Evolutionary conservation across 2,888 invertebrate species (phyloP).

Genomic region (Hypselothyrea guttata): DNA sequence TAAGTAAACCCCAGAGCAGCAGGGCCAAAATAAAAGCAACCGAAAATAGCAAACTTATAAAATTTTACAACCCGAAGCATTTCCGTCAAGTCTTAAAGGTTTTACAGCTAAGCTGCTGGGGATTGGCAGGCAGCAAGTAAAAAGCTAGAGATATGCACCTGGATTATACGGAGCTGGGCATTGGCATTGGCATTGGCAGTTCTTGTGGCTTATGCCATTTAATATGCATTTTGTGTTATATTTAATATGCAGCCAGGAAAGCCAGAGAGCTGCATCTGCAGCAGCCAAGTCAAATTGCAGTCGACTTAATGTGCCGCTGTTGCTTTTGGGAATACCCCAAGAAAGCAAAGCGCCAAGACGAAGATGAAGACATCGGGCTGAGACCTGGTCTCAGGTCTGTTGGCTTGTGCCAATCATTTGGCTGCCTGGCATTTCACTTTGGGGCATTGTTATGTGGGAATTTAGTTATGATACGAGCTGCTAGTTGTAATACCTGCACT

Average conservation of each 20-base stretch:
- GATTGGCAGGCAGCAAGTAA: no score
- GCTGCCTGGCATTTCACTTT: slow-evolving; percentile 61
- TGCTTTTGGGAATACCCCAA: slow-evolving; percentile 72
- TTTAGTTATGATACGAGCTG: slow-evolving; percentile 63
- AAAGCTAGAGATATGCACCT: no score
- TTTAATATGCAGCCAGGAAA: slow-evolving; percentile 74
- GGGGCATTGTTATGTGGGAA: slow-evolving; percentile 72
- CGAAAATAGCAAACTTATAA: slow-evolving; percentile 64
- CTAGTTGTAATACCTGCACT: slow-evolving; percentile 43
- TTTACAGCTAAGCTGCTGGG: slow-evolving; percentile 69
- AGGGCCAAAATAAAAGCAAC: slow-evolving; percentile 51
- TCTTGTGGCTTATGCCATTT: slow-evolving; percentile 77
- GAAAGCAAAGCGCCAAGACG: no score
- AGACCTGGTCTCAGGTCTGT: background rate
- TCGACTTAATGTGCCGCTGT: slow-evolving; percentile 66
- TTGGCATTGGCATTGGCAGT: slow-evolving; percentile 52
- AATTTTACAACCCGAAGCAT: slow-evolving; percentile 66
- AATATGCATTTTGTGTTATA: slow-evolving; percentile 81
- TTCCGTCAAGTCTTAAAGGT: slow-evolving; percentile 73
- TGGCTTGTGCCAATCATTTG: slow-evolving; percentile 55
- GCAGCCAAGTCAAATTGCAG: slow-evolving; percentile 64
- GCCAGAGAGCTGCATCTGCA: slow-evolving; percentile 20
- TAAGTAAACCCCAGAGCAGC: slow-evolving; percentile 3
- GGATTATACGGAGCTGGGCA: slow-evolving; percentile 1
- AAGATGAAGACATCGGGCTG: slow-evolving; percentile 13